These are phyloP conservation scores for Gambusia holbrooki DNA, from an alignment of 2,113 vertebrate genomes.

Conservation along the genomic window DNA sequence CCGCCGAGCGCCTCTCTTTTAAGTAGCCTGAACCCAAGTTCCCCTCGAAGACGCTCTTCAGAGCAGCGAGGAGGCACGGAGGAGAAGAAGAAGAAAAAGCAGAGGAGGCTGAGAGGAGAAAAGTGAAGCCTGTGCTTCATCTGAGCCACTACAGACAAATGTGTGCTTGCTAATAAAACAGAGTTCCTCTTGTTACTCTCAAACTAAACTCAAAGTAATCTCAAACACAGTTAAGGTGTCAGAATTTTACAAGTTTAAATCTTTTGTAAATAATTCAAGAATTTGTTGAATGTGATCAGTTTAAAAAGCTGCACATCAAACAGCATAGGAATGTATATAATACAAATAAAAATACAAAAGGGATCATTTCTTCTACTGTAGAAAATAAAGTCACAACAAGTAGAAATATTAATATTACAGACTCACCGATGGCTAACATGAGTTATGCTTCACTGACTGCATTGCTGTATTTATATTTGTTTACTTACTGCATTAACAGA, in stretches of 20 bases:
- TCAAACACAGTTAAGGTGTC: background rate
- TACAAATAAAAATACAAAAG: background rate
- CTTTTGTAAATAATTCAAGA: background rate
- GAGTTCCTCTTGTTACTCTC: no score
- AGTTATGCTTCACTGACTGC: background rate
- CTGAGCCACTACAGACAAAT: background rate
- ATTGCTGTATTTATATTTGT: background rate
- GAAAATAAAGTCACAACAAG: no score
- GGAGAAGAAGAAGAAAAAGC: slow-evolving; percentile 50
- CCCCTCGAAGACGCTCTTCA: slow-evolving; percentile 96
- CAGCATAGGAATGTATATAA: background rate
- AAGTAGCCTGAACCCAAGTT: slow-evolving; percentile 93
- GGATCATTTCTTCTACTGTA: background rate
- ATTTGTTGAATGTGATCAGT: background rate
- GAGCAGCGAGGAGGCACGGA: slow-evolving; percentile 50
- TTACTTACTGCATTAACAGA: background rate
- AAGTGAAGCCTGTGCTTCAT: slow-evolving; percentile 31
- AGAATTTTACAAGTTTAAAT: background rate
- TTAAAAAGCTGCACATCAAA: background rate
- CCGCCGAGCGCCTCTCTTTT: slow-evolving; percentile 91
- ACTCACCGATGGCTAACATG: background rate
- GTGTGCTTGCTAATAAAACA: background rate
- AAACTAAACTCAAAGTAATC: background rate
- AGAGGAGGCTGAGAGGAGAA: slow-evolving; percentile 65
- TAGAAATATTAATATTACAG: no score